Conservation (phyloP, 2,113 vertebrate genomes). For the Gopherus flavomarginatus region DNA sequence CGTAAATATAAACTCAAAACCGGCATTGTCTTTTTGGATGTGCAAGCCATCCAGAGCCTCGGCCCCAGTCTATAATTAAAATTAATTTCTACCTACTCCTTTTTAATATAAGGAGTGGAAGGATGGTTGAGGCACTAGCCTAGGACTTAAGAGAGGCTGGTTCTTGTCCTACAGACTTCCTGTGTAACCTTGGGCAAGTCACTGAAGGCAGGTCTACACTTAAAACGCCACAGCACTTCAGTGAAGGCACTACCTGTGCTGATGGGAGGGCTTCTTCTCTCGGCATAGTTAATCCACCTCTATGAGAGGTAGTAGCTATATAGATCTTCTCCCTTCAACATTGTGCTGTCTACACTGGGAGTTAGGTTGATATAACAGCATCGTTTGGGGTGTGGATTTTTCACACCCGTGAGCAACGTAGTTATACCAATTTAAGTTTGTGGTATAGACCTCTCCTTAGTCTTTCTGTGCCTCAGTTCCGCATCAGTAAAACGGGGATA, state of each 20-base stretch:
- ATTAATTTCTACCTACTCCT: constrained; percentile 27
- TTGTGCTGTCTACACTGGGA: background rate
- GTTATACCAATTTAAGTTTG: background rate
- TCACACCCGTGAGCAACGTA: background rate
- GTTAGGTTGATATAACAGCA: background rate
- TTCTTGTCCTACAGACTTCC: background rate
- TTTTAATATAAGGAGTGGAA: background rate
- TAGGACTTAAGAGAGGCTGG: background rate
- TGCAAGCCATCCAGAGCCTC: constrained; percentile 23
- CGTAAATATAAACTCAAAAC: background rate
- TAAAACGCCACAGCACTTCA: background rate
- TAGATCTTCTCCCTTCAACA: background rate
- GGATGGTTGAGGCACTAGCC: background rate
- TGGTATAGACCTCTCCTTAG: background rate
- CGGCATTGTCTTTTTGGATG: rapidly evolving
- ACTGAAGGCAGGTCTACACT: background rate
- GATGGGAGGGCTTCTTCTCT: background rate
- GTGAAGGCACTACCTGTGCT: background rate
- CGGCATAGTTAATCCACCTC: background rate
- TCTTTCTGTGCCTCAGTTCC: background rate
- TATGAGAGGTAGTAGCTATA: background rate
- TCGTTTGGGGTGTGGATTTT: background rate
- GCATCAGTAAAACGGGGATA: background rate
- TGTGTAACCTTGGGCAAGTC: background rate
- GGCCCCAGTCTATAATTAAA: background rate